Evolutionary conservation across 2,113 vertebrate genomes (phyloP), one percentile per base, ranked within the genome.

Genomic region (Sturnus vulgaris): DNA sequence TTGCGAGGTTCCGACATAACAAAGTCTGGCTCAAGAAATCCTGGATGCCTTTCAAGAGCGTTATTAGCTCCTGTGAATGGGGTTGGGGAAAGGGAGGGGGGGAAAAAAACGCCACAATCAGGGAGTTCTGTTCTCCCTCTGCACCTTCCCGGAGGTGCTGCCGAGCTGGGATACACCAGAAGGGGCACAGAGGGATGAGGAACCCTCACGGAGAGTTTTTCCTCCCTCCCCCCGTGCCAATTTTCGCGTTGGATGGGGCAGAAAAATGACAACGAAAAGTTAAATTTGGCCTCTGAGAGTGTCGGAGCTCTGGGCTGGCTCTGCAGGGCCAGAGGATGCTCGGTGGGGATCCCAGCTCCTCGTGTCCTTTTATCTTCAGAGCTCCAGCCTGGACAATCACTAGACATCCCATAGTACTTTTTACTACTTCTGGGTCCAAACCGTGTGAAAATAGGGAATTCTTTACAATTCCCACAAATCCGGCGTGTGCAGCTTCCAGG

Each of bases 21-120:
- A 92, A 95, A 96, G 96, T 87, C 89, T 70, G 91, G 50, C 93
- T 90, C 81, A 10, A 93, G 95, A 92, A 95, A 92, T 66, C 78
- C 91, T 90, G 92, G 90, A 75, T 42, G 80, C 82, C 65, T 96
- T 95, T 93, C 95, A 92, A 63, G 92, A 78, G 71, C 46, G 5
- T 83, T 57, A 42, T 78, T 40, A 80, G 88, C 85, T 60, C 18
- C 64, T 8, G 22, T 88, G 94, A 96, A 95, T 73, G 81, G 78
- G 44, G 2, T 7, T 7, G 61, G 52, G 82, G 87, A 55, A 27
- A 9, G 42, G 16, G 50, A 21, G 27, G n/a, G 13, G 40, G 28
- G 5, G 8, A 37, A 2, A 40, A 42, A 42, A 19, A 5, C 2
- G 55, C 39, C 71, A 4, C 53, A 8, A 0, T 5, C 49, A 3